Evolutionary conservation across 2,113 vertebrate species (phyloP), one percentile per base, ranked within the genome.

Genomic region (Heliornis fulica): DNA sequence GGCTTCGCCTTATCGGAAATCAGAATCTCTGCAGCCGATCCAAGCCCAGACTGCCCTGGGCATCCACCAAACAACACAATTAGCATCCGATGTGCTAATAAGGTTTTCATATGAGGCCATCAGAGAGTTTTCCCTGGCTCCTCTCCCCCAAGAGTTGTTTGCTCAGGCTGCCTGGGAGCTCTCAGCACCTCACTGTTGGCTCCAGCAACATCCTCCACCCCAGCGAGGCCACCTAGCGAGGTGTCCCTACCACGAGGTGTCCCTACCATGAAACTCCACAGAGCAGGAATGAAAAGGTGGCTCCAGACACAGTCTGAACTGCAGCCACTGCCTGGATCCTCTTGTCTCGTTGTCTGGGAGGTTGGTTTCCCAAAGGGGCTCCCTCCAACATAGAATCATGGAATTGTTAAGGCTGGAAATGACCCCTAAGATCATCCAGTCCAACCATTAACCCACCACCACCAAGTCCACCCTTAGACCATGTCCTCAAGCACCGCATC

Each of bases 101-200:
- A 96, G 84, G 84, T 29, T 59, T 89, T 91, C 63, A 76, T 13
- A 59, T 54, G 84, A 93, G 94, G 75, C 9, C 48, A 87, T 53
- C 96, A 95, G 95, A 91, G 94, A 68, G 18, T 79, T 63, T 69
- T 85, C 90, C 91, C 94, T 89, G 95, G 93, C 93, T 93, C 87
- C 84, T 77, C 60, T 87, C 56, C 57, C n/a, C 56, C 2, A 3
- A 4, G 59, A 70, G 65, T 8, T 75, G 50, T 86, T 95, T 64
- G 94, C 78, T 94, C 32, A 29, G 54, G 53, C 66, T 86, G 46
- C 80, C 82, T 56, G 54, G 50, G 74, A 96, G 61, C 89, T 78
- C 79, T 93, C 75, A 53, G 87, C 83, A 43, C 87, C 83, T 77
- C 19, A 3, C 29, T n/a, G 0, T 61, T 65, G 12, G 0, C 56